Evolutionary conservation across 2,797 vertebrate genomes (phyloP), one percentile per base, ranked within the genome.

Genomic region (Silurus aristotelis): DNA sequence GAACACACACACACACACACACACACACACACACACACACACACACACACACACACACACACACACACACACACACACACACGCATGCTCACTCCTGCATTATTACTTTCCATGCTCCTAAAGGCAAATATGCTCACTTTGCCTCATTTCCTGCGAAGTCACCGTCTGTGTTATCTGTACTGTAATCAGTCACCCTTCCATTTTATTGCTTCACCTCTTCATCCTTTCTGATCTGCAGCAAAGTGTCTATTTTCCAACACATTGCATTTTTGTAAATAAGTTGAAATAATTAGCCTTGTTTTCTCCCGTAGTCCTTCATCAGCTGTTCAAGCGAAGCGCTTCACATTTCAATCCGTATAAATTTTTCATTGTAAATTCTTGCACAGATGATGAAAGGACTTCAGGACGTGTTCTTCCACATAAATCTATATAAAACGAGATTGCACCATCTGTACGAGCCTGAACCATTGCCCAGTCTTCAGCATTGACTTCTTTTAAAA

Each of bases 21-120:
- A 67, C 25, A 80, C 4, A 87, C 60, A 80, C 68, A 79, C n/a
- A n/a, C n/a, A n/a, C n/a, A n/a, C n/a, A n/a, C n/a, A n/a, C n/a
- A n/a, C n/a, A 81, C 77, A 75, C 52, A 84, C 83, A 81, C 60
- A 80, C 27, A 60, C 79, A 73, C 87, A 87, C 82, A 80, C 68
- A 67, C 22, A 76, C 4, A 87, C 60, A 80, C 61, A 72, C 64
- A 25, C 64, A 67, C 66, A 4, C 31, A 70, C 17, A 43, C 31
- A 20, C 68, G 46, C 38, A 46, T 19, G 14, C 20, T 6, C 43
- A 13, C 38, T 46, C 48, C 46, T 83, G 5, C n/a, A 20, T 73
- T 86, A 80, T 86, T 72, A 60, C 75, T 72, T 61, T 84, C 82
- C 61, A 52, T 60, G 14, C 68, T 67, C 85, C 82, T 79, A 73